phyloP scores from a whole-genome alignment of 2,888 invertebrate species.

The Drosophila ezoana region DNA sequence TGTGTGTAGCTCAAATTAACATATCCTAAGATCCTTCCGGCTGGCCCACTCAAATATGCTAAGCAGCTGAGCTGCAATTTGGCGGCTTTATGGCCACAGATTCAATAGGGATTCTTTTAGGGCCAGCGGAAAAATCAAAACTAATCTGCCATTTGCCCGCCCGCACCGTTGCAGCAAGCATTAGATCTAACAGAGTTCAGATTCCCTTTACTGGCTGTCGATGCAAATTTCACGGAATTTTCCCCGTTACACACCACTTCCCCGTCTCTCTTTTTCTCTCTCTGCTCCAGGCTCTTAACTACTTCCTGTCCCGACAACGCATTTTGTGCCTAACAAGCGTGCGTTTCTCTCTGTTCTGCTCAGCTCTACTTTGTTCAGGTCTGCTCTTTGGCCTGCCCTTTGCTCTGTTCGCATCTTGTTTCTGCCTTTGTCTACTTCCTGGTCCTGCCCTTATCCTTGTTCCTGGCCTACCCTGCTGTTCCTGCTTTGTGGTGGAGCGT shows the following conservation, averaged over 20 bases:
- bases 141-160: conserved; percentile 76
- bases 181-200: background rate
- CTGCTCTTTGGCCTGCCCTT: conserved; percentile 11
- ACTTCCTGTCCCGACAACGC: conserved; percentile 68
- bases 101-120: conserved; percentile 68
- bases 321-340: conserved; percentile 73
- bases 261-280: background rate
- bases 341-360: conserved; percentile 19
- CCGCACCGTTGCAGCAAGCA: conserved; percentile 19
- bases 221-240: conserved; percentile 66
- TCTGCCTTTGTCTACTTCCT: conserved; percentile 38
- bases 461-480: conserved; percentile 19
- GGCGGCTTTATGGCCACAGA: conserved; percentile 76
- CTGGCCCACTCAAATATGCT: conserved; percentile 76
- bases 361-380: background rate
- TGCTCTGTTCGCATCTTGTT: conserved; percentile 7
- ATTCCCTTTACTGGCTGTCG: conserved; percentile 47
- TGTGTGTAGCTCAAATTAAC: conserved; percentile 66
- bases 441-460: background rate
- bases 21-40: conserved; percentile 72
- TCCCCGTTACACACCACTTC: background rate
- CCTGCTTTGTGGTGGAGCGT: conserved; percentile 56
- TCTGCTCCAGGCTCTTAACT: conserved; percentile 58
- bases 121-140: conserved; percentile 75
- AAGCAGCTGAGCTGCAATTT: conserved; percentile 78